Evolutionary conservation across 2,888 invertebrate genomes (phyloP).

Genomic region (Orthonevra nobilis): DNA sequence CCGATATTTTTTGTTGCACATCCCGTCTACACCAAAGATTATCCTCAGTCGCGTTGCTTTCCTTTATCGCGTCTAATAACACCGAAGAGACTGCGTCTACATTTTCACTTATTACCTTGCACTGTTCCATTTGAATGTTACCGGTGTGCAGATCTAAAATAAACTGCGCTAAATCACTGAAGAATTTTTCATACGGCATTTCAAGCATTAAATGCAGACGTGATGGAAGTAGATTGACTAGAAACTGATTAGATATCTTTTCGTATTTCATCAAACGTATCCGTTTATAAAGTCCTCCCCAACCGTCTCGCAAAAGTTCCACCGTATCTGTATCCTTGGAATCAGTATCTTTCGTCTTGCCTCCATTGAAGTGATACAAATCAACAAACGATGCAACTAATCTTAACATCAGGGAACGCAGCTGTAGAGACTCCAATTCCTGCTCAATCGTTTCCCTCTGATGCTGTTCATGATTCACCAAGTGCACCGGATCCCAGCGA

Average conservation of each 20-base stretch:
- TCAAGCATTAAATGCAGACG: slow-evolving; percentile 77
- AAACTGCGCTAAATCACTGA: slow-evolving; percentile 77
- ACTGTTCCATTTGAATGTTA: slow-evolving; percentile 74
- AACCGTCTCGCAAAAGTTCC: slow-evolving; percentile 76
- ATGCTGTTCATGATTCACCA: slow-evolving; percentile 74
- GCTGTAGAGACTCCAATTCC: slow-evolving; percentile 77
- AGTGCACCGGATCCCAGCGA: slow-evolving; percentile 84
- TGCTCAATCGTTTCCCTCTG: slow-evolving; percentile 78
- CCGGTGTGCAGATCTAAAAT: slow-evolving; percentile 78
- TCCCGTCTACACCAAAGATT: slow-evolving; percentile 81
- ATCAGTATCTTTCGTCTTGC: slow-evolving; percentile 32
- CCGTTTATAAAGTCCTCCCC: slow-evolving; percentile 77
- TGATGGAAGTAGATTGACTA: slow-evolving; percentile 80
- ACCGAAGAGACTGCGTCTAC: slow-evolving; percentile 74
- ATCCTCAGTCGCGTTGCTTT: slow-evolving; percentile 79
- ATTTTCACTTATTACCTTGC: slow-evolving; percentile 76
- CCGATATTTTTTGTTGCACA: slow-evolving; percentile 82
- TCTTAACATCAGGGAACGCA: slow-evolving; percentile 77
- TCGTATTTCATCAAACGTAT: slow-evolving; percentile 76
- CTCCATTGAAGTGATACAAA: slow-evolving; percentile 74
- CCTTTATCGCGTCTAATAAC: slow-evolving; percentile 77
- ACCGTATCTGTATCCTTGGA: slow-evolving; percentile 74
- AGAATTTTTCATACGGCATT: slow-evolving; percentile 78
- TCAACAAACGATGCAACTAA: slow-evolving; percentile 78
- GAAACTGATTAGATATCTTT: slow-evolving; percentile 77